A percentile compares a stretch with the other conserved stretches of the same genome.
phyloP scores from a whole-genome alignment of 2,113 vertebrate genomes.

The Odontesthes bonariensis region DNA sequence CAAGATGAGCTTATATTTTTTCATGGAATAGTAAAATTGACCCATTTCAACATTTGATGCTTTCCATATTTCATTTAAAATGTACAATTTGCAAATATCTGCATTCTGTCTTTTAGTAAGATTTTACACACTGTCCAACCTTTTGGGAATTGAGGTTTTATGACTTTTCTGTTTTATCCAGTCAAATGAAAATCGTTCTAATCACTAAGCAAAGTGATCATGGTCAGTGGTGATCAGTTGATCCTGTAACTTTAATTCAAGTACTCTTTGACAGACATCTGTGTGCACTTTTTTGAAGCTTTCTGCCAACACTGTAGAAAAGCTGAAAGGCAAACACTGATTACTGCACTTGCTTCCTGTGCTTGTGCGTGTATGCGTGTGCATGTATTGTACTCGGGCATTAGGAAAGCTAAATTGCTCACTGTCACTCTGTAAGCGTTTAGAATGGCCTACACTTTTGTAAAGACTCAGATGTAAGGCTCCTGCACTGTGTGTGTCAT shows the following conservation, averaged over 20 bases:
- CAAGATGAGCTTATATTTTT: no score
- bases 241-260: neutral
- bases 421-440: constrained; percentile 53
- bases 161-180: neutral
- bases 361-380: neutral
- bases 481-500: neutral
- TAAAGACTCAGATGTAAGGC: constrained; percentile 37
- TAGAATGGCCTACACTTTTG: constrained; percentile 60
- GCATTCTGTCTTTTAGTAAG: no score
- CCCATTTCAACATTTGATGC: no score
- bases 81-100: no score
- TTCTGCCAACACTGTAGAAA: neutral
- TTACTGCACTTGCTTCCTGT: neutral
- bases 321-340: constrained; percentile 8
- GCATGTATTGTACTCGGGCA: constrained; percentile 18
- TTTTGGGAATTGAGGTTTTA: no score
- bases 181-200: neutral
- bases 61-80: no score
- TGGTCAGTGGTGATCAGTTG: neutral
- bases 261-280: neutral
- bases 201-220: neutral
- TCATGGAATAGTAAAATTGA: no score
- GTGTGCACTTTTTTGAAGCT: neutral
- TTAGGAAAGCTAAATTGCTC: constrained; percentile 49
- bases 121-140: no score